A percentile compares a stretch with the other conserved stretches of the same genome.
Evolutionary conservation across 2,888 invertebrate genomes (phyloP).

Genomic region (Tortricodes alternella): DNA sequence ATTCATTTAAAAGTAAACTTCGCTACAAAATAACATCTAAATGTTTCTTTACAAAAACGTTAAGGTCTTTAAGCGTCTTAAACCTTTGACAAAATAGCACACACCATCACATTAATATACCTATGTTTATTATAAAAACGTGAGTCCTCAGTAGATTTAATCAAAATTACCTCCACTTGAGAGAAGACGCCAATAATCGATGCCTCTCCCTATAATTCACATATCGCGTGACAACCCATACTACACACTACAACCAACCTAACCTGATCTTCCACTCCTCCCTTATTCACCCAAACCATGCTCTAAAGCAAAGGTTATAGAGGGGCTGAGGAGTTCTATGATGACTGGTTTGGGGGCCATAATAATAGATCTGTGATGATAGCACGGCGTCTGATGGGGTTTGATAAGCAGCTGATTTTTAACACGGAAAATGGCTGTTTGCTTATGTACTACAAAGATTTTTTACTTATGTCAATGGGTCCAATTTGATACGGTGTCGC

Average conservation of each 20-base stretch:
- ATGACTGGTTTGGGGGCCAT: slow-evolving; percentile 37
- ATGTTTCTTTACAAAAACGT: no score
- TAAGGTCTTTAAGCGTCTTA: no score
- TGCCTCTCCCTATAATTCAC: slow-evolving; percentile 67
- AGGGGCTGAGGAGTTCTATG: slow-evolving; percentile 34
- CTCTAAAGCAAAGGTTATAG: slow-evolving; percentile 14
- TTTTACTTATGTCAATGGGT: no score
- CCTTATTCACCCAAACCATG: not conserved
- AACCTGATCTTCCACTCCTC: slow-evolving; percentile 34
- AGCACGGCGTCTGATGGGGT: slow-evolving; percentile 40
- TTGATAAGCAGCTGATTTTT: slow-evolving; percentile 21
- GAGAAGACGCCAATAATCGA: slow-evolving; percentile 44
- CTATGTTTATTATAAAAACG: not conserved
- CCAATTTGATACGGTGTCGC: no score
- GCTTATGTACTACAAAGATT: slow-evolving; percentile 15
- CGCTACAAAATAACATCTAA: no score
- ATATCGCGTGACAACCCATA: slow-evolving; percentile 62
- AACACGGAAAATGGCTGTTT: slow-evolving; percentile 10
- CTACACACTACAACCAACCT: slow-evolving; percentile 31
- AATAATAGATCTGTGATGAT: slow-evolving; percentile 48
- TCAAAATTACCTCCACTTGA: slow-evolving; percentile 22
- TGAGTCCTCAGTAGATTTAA: slow-evolving; percentile 9
- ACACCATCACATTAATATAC: no score
- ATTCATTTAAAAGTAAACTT: no score
- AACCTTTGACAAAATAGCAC: no score